Conservation (phyloP, 2,113 vertebrate species). For the Ailurus styani region DNA sequence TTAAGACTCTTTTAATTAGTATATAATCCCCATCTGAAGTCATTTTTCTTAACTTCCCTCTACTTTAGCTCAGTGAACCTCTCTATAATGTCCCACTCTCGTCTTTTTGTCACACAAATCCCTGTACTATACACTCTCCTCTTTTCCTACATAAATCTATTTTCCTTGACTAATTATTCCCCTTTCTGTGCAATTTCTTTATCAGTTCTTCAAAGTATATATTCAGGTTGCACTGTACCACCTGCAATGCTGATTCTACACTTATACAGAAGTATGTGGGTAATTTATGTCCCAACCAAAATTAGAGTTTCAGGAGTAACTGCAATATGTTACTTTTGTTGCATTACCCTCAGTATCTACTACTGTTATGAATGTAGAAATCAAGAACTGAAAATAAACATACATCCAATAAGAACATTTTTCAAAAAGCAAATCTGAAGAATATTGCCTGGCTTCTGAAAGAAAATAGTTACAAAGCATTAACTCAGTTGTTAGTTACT, state of each 20-base stretch:
- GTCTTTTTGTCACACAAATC: not conserved
- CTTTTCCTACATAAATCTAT: not conserved
- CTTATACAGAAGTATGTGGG: not conserved
- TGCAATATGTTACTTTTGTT: not conserved
- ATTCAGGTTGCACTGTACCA: not conserved
- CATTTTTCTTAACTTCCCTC: not conserved
- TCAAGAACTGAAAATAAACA: slow-evolving; percentile 25
- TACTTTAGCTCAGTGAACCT: not conserved
- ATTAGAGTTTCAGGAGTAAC: slow-evolving; percentile 4
- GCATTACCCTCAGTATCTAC: not conserved
- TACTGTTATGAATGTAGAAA: not conserved
- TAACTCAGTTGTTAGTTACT: not conserved
- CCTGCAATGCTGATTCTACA: not conserved
- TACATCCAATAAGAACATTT: not conserved
- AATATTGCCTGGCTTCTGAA: not conserved
- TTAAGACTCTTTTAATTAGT: not conserved
- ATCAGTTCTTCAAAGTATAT: not conserved
- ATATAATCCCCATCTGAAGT: not conserved
- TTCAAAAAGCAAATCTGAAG: slow-evolving; percentile 8
- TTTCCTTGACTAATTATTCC: not conserved
- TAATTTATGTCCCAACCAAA: not conserved
- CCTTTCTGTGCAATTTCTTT: not conserved
- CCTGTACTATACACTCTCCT: not conserved
- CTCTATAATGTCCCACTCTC: not conserved
- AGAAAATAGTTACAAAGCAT: not conserved